A percentile compares a stretch with the other conserved stretches of the same genome.
These are phyloP conservation scores for Scaptodrosophila lebanonensis DNA, from an alignment of 1,140 invertebrate species.

Conservation along the genomic window DNA sequence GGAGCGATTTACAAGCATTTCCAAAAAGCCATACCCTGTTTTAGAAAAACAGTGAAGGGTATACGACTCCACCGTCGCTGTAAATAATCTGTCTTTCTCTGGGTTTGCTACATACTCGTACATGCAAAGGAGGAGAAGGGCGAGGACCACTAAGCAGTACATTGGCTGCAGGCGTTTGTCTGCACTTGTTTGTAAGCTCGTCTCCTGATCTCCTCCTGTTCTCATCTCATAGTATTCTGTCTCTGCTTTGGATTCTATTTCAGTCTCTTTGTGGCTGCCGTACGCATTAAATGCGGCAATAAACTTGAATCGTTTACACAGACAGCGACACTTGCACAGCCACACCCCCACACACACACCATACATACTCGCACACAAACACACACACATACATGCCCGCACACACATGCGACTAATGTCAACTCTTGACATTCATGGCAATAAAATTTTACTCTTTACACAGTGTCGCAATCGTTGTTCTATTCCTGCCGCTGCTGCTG, in stretches of 20 bases:
- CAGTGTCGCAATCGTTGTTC: slow-evolving; percentile 19
- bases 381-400: background rate
- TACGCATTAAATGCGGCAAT: slow-evolving; percentile 48
- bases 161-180: slow-evolving; percentile 26
- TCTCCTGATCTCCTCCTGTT: too few species aligned
- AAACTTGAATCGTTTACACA: slow-evolving; percentile 50
- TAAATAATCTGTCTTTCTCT: background rate
- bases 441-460: slow-evolving; percentile 59
- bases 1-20: too few species aligned
- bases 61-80: too few species aligned
- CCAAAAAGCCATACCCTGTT: too few species aligned
- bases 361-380: background rate
- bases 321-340: background rate
- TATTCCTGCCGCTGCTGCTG: background rate
- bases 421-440: slow-evolving; percentile 57
- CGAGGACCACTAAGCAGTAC: slow-evolving; percentile 42
- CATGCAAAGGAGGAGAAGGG: too few species aligned
- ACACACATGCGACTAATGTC: slow-evolving; percentile 54
- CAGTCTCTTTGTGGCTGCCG: background rate
- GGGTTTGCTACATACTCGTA: slow-evolving; percentile 30
- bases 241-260: background rate
- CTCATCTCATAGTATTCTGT: too few species aligned
- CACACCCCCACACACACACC: background rate
- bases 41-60: too few species aligned
- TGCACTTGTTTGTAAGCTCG: slow-evolving; percentile 44